Conservation (phyloP, 2,797 vertebrate genomes). For the Odontamblyopus rebecca region DNA sequence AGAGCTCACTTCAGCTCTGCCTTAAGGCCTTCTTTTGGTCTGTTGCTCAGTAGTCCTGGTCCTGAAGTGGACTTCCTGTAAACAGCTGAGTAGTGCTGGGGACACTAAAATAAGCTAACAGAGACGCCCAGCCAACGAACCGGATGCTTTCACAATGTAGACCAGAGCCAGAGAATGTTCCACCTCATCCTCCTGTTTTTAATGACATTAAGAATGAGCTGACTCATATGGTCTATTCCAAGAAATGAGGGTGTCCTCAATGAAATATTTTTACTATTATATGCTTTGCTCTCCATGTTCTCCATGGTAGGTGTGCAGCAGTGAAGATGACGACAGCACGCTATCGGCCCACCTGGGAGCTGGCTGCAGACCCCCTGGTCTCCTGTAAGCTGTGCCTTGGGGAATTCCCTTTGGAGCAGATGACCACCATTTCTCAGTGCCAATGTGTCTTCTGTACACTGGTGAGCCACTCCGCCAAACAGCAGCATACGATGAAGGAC, state of each 20-base stretch:
- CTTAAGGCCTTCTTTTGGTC: slow-evolving; percentile 40
- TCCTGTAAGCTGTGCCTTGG: slow-evolving; percentile 98
- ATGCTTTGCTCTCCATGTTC: neutral
- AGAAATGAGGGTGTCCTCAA: neutral
- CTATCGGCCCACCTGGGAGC: slow-evolving; percentile 95
- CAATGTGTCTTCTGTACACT: slow-evolving; percentile 98
- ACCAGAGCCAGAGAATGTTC: slow-evolving; percentile 37
- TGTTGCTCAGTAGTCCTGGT: slow-evolving; percentile 66
- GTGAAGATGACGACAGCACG: slow-evolving; percentile 92
- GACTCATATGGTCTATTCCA: neutral
- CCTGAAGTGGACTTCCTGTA: slow-evolving; percentile 68
- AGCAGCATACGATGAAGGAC: neutral
- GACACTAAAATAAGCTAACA: slow-evolving; percentile 69
- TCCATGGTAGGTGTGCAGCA: slow-evolving; percentile 58
- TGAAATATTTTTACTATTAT: neutral
- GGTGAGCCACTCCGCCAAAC: slow-evolving; percentile 75
- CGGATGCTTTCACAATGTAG: slow-evolving; percentile 15
- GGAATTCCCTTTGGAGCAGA: slow-evolving; percentile 96
- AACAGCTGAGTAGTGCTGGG: slow-evolving; percentile 64
- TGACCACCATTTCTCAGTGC: slow-evolving; percentile 97
- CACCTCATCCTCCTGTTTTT: slow-evolving; percentile 15
- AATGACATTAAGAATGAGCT: slow-evolving; percentile 27
- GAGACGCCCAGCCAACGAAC: slow-evolving; percentile 33
- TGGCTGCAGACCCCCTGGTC: slow-evolving; percentile 95
- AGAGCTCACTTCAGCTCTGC: slow-evolving; percentile 17